Evolutionary conservation across 37 sponge, comb jelly and placozoan species (phyloP).

Genomic region (Lycopodina hypogea): DNA sequence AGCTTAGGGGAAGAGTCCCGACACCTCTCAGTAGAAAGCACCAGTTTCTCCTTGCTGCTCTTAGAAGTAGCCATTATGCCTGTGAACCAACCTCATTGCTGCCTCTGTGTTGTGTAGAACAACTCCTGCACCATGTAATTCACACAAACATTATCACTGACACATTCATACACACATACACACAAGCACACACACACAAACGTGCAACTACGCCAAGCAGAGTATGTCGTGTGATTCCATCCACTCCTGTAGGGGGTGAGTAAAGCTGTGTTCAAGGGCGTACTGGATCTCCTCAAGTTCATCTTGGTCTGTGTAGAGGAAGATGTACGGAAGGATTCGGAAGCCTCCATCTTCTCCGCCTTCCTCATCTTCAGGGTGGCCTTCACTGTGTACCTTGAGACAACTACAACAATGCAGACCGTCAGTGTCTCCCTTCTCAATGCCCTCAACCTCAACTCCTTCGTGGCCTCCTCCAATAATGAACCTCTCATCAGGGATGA

Average conservation of each 20-base stretch:
- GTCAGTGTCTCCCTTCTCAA: constrained; percentile 12
- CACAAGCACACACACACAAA: no score
- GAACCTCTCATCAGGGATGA: not conserved
- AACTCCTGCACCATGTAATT: no score
- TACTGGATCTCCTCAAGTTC: constrained; percentile 58
- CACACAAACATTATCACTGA: no score
- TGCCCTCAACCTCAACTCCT: constrained; percentile 12
- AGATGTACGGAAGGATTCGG: constrained; percentile 38
- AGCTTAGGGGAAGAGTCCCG: no score
- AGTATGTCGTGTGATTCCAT: not conserved
- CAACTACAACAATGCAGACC: not conserved
- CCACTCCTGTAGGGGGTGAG: constrained; percentile 35
- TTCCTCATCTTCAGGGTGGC: constrained; percentile 66
- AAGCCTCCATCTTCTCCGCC: constrained; percentile 50
- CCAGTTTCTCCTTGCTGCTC: no score
- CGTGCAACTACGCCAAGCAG: no score
- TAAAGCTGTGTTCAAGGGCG: constrained; percentile 50
- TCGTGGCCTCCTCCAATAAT: not conserved
- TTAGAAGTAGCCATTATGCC: no score
- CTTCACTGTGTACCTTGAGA: constrained; percentile 32
- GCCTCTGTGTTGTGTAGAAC: no score
- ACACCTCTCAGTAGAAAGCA: no score
- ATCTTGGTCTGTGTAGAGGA: constrained; percentile 44
- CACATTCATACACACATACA: no score
- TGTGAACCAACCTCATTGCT: no score